Evolutionary conservation across 1,140 invertebrate genomes (phyloP), one percentile per base, ranked within the genome.

Genomic region (Bilobella aurantiaca): DNA sequence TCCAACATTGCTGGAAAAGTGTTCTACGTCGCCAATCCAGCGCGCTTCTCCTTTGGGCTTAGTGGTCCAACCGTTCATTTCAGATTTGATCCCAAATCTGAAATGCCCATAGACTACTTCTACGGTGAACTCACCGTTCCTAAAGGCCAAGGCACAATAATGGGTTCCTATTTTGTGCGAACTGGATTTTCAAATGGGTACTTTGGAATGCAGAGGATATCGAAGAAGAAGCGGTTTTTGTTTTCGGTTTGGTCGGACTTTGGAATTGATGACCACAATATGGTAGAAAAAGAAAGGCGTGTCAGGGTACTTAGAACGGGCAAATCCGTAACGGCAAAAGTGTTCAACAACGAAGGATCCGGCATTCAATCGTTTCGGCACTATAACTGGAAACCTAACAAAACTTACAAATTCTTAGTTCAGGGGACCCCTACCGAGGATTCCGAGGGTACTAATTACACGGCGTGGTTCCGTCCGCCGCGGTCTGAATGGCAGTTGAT

Each of bases 201-300:
- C 34, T 68, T 68, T 29, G 67, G 67, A 14, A 60, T 66, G 25
- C 67, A 68, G 42, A 63, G 65, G n/a, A 68, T 65, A 25, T 47
- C 32, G 23, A 21, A 2, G 23, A 23, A 5, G 27, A 63, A 68
- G 34, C 67, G 67, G 16, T 5, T 68, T 27, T 42, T 68, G 28
- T 68, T 68, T 56, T 68, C 67, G 1, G 30, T 68, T 32, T 68
- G 67, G 67, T 60, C 57, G 16, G 57, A 53, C 25, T 68, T 25
- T 42, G 23, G 29, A n/a, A 58, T 63, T 8, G 57, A 68, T 27
- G 42, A 66, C 37, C 67, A 63, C 12, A 29, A 30, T 16, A 30
- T 65, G 42, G 42, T 68, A 8, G 63, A 63, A 21, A 63, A 68
- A 47, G 67, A 68, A 14, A 61, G 65, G 29, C 57, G 29, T 12